Evolutionary conservation across 2,888 invertebrate species (phyloP), one percentile per base, ranked within the genome.

Genomic region (Epirrhoe tristata): DNA sequence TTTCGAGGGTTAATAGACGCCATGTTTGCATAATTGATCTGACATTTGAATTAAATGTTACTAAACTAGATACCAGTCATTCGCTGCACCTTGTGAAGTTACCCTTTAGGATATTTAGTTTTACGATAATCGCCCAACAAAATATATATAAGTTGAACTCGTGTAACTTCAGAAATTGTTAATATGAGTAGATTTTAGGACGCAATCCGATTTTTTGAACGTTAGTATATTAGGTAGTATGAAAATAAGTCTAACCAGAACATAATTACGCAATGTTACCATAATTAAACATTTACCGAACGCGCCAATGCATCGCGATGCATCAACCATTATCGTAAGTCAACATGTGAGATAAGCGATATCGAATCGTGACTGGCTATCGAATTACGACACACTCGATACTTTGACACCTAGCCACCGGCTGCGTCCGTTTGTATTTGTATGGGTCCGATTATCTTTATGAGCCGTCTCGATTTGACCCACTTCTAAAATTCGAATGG

Each of bases 361-460:
- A 91, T 89, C 87, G 87, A 88, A 87, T 88, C 80, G 82, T 87
- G 88, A 82, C 84, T 79, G 78, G 71, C 78, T 87, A 89, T 90
- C 87, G 81, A 81, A 85, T 91, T 90, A 87, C 91, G 83, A 89
- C 81, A 88, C 81, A 88, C 78, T 78, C 82, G 84, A 89, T 85
- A 86, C 85, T 81, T 77, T 81, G 87, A 86, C 86, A 86, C 85
- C 85, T 85, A 87, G 83, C 87, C 87, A 86, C 86, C 82, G 80
- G 80, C 83, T 76, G 76, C 74, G 81, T 79, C 73, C 83, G 80
- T 82, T 82, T 82, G 83, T 80, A 75, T 82, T 82, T 81, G 83
- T 81, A 74, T 31, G 80, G 81, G 83, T 81, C 75, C 48, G 80
- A 82, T 85, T 83, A 83, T 81, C 83, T 77, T 79, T 77, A 80